Evolutionary conservation across 2,113 vertebrate genomes (phyloP), one percentile per base, ranked within the genome.

Genomic region (Meriones unguiculatus): DNA sequence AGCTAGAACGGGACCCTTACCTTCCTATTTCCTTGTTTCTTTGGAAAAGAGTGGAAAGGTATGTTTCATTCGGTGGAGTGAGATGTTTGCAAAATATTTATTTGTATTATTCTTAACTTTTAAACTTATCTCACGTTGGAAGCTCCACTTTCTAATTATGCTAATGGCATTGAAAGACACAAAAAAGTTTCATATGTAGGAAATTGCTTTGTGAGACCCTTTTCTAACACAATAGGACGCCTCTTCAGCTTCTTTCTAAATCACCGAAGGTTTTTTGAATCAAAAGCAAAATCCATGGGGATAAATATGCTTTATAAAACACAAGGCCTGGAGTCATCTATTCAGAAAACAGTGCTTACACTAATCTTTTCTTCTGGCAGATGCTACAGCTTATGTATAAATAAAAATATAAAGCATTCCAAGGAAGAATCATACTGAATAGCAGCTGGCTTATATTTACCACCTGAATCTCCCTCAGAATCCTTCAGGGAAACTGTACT

Each of bases 241-340:
- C 80, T 81, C 46, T 90, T 38, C 20, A 57, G 57, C 25, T 32
- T 94, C 75, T 88, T 70, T 86, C 91, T 52, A 84, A 59, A 65
- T 65, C 91, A 90, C 72, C 95, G 85, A 90, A 72, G 54, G 64
- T 62, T 92, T n/a, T 96, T 97, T 75, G 91, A 92, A 95, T 95
- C 67, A 78, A 95, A 88, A 96, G 86, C 72, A 69, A 96, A 97
- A 97, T 92, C 92, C 92, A 95, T 57, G 91, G 91, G 94, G 89
- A 96, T 87, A 89, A 88, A 87, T 67, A n/a, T 65, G 20, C 72
- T 95, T 89, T 93, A 59, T 91, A 84, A 93, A 88, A 52, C 46
- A 62, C 64, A 70, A 76, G 59, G 73, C 93, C 95, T 96, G 73
- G 72, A 95, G 67, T 92, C n/a, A 89, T 73, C 76, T 95, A 78